Conservation (phyloP, 2,888 invertebrate genomes). For the Epinotia bilunana region DNA sequence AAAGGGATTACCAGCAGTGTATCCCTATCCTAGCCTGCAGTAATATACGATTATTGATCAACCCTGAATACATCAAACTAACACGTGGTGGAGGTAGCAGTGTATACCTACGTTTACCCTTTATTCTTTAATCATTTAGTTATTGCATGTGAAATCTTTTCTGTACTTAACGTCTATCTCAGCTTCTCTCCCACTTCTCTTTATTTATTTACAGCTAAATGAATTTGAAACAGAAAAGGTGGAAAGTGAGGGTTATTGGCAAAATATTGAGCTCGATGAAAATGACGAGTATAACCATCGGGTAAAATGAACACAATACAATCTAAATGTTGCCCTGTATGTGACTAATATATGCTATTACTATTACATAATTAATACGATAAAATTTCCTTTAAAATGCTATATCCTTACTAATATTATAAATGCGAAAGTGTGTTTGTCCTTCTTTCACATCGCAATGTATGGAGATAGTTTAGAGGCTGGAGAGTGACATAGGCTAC, state of each 20-base stretch:
- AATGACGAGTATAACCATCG: conserved; percentile 17
- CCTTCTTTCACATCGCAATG: no score
- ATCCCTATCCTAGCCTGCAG: no score
- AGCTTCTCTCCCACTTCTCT: conserved; percentile 1
- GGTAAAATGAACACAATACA: conserved; percentile 10
- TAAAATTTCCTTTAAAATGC: no score
- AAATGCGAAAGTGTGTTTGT: no score
- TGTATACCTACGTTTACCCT: conserved; percentile 5
- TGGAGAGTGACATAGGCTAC: no score
- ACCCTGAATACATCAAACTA: no score
- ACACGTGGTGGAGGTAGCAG: not conserved
- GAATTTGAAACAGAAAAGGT: conserved; percentile 12
- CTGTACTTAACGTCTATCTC: conserved; percentile 13
- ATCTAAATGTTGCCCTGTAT: conserved; percentile 9
- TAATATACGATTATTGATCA: no score
- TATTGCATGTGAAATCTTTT: not conserved
- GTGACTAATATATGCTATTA: conserved; percentile 12
- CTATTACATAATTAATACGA: not conserved
- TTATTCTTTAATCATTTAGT: not conserved
- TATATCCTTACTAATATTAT: no score
- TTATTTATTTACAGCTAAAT: conserved; percentile 30
- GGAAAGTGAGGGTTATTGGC: conserved; percentile 23
- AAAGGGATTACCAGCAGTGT: no score
- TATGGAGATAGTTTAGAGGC: no score
- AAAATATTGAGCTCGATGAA: not conserved